Evolutionary conservation across 2,113 vertebrate genomes (phyloP), one percentile per base, ranked within the genome.

Genomic region (Hydrolagus affinis): DNA sequence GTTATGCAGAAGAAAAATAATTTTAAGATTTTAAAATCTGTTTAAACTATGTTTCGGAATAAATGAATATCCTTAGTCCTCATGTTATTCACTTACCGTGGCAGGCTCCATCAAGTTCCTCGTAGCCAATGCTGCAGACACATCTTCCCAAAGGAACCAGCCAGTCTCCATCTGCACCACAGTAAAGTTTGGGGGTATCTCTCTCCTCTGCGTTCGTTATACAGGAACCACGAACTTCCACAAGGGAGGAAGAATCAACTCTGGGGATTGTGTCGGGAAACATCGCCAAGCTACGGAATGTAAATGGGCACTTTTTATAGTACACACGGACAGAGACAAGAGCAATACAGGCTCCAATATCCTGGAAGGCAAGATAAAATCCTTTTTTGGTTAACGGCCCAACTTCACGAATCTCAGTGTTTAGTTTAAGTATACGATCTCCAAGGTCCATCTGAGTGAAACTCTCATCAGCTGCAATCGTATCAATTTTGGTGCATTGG

Each of bases 381-480:
- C 97, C 97, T 87, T 97, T 97, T 88, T 89, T 95, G 88, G 90
- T 95, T 89, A 98, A 92, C 1, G 97, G 97, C 75, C 96, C 97
- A 85, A 98, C 95, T 71, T 98, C 97, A 0, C 97, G 95, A 69
- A 98, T 94, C 89, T 98, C 97, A 0, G 96, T 98, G 91, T 98
- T 98, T 62, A 98, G 95, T 88, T 98, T 98, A 86, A 98, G 95
- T 89, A 98, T 98, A 57, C 97, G 96, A 88, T 98, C 97, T 0
- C 97, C 97, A 32, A 98, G 91, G 88, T 98, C 97, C 96, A 98
- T 98, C 89, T 98, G 97, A 23, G 97, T 98, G 86, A 98, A 98
- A 89, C 97, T 98, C 89, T 98, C 97, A 56, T 98, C 97, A 0
- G 97, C 97, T 0, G 96, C 97, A 86, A 98, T 97, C 73, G 97